A percentile compares a stretch with the other conserved stretches of the same genome.
These are phyloP conservation scores for Phocides pigmalion DNA, from an alignment of 1,140 invertebrate genomes.

Conservation along the genomic window DNA sequence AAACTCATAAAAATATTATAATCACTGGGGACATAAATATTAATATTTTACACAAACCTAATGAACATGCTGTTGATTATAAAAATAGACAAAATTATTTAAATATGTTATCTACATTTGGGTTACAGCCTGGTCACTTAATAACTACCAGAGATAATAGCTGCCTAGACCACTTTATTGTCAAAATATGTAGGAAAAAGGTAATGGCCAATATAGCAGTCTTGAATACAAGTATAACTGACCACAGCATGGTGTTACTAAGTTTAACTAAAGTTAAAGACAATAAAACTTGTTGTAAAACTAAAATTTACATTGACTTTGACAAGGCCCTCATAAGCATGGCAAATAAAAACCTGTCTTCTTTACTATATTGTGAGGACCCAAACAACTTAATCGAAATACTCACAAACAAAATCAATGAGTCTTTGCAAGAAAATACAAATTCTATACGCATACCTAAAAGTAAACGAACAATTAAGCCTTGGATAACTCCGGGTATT, in stretches of 20 bases:
- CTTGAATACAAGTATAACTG: not conserved
- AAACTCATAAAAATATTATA: constrained; percentile 10
- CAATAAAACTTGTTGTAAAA: not conserved
- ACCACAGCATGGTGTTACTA: constrained; percentile 4
- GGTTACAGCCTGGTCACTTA: not conserved
- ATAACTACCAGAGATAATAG: not conserved
- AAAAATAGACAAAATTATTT: constrained; percentile 1
- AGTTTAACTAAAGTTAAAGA: constrained; percentile 7
- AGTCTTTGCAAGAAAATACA: not conserved
- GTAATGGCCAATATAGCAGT: not conserved
- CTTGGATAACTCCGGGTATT: constrained; percentile 34
- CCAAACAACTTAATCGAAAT: not conserved
- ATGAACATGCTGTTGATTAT: not conserved
- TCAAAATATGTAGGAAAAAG: not conserved
- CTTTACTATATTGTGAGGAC: not conserved
- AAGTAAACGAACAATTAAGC: too few species aligned
- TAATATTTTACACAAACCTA: not conserved
- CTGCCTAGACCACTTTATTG: too few species aligned
- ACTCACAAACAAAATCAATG: not conserved
- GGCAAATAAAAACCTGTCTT: not conserved
- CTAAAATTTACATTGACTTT: not conserved
- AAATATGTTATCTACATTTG: not conserved
- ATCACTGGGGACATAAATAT: constrained; percentile 16
- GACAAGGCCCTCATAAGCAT: not conserved
- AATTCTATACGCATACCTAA: not conserved